Base-by-base conservation (phyloP, 2,888 invertebrate genomes). In the Agrotis exclamationis region DNA sequence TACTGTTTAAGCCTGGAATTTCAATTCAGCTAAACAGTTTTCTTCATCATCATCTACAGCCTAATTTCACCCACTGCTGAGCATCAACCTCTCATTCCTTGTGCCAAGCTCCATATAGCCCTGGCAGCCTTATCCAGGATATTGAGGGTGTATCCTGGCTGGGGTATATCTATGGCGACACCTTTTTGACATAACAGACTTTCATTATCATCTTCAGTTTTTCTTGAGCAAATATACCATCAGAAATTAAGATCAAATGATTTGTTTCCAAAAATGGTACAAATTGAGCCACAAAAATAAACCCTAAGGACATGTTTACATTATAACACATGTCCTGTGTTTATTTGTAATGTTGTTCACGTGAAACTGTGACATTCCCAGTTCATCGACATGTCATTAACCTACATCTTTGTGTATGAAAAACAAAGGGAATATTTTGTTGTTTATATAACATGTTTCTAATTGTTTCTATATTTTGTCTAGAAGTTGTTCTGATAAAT, bases 321-420 rank as follows among this genome's bases (percentile, higher is more conserved):
- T 16, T 51, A 13, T 16, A 50, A 28, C 58, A 69, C n/a, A 18
- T 51, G 47, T 18, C 13, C 6, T 22, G 3, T 76, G 45, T 70
- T 75, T 82, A 66, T 75, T 66, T 63, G 39, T 39, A 39, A 39
- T 39, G 39, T 70, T 72, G 24, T 60, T 70, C 65, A 33, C 58
- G 60, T 39, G 39, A 67, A 85, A 73, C 71, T 16, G 70, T 74
- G 72, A 33, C 76, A 70, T 50, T 57, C 33, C 56, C 53, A 87
- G 90, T 87, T 91, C 90, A 89, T 73, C 74, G 85, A 88, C 90
- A 90, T 89, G 91, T 89, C 88, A 78, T 87, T 90, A 88, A 89
- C 89, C 90, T 82, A 84, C 62, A 80, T 81, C 74, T 76, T 77
- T 67, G 70, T 69, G 63, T 4, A 24, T 51, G 59, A 74, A 80